Evolutionary conservation across 2,888 invertebrate genomes (phyloP).

Genomic region (Rhagophthalmus giganteus): DNA sequence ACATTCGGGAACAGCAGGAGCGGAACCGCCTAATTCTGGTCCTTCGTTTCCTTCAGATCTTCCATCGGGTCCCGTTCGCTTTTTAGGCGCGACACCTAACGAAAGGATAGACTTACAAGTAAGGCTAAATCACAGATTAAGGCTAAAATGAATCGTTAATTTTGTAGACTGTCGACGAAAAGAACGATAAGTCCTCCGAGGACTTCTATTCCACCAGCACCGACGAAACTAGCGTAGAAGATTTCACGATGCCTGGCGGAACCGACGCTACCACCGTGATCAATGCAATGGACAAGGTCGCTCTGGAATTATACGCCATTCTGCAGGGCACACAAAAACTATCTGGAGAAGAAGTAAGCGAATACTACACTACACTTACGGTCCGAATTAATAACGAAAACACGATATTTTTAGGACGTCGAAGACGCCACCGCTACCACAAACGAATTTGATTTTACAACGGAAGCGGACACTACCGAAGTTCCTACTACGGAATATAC

Average conservation of each 20-base stretch:
- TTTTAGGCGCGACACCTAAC: conserved; percentile 63
- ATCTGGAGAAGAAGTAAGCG: conserved; percentile 45
- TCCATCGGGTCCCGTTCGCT: conserved; percentile 60
- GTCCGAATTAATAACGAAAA: not conserved
- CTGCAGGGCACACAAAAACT: conserved; percentile 65
- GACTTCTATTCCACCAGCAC: conserved; percentile 2
- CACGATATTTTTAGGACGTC: conserved; percentile 17
- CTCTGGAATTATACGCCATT: conserved; percentile 80
- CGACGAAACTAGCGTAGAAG: not conserved
- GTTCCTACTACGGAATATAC: conserved; percentile 58
- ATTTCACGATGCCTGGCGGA: conserved; percentile 21
- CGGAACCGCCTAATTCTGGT: conserved; percentile 52
- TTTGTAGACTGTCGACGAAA: conserved; percentile 9
- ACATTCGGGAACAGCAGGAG: conserved; percentile 62
- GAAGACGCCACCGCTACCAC: conserved; percentile 38
- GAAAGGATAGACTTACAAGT: conserved; percentile 53
- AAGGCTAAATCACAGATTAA: conserved; percentile 35
- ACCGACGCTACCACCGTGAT: conserved; percentile 63
- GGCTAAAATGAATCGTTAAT: conserved; percentile 27
- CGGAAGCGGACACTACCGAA: conserved; percentile 49
- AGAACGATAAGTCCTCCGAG: conserved; percentile 4
- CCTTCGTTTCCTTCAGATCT: conserved; percentile 62
- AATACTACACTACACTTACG: not conserved
- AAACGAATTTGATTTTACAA: conserved; percentile 43
- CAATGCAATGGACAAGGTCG: conserved; percentile 77